These are phyloP conservation scores for Siniperca chuatsi DNA, from an alignment of 2,113 vertebrate genomes.

Conservation along the genomic window DNA sequence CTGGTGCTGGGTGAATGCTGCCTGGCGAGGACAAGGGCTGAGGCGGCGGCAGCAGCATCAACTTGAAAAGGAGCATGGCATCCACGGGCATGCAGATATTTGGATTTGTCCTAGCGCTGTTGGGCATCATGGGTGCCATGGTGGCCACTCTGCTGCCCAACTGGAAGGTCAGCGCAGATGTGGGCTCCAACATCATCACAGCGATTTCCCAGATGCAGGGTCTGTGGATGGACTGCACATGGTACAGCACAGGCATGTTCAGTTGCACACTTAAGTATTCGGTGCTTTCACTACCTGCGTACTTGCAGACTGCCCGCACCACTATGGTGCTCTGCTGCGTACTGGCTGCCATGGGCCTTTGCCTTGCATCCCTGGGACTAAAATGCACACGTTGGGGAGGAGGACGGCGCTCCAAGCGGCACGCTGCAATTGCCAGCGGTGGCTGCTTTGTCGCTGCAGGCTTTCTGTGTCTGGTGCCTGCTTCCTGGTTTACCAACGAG, in stretches of 20 bases:
- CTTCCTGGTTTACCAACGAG: slow-evolving; percentile 95
- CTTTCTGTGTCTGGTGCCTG: slow-evolving; percentile 89
- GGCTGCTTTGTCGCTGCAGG: slow-evolving; percentile 90
- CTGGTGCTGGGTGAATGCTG: slow-evolving; percentile 79
- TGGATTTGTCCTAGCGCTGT: slow-evolving; percentile 90
- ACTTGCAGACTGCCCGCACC: slow-evolving; percentile 93
- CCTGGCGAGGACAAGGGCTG: slow-evolving; percentile 68
- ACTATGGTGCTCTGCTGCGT: slow-evolving; percentile 95
- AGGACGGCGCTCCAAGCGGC: slow-evolving; percentile 87
- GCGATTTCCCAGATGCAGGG: slow-evolving; percentile 94
- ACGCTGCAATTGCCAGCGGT: slow-evolving; percentile 89
- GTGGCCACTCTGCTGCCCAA: slow-evolving; percentile 93
- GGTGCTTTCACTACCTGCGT: slow-evolving; percentile 89
- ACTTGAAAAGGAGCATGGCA: slow-evolving; percentile 85
- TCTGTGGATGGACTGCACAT: slow-evolving; percentile 98
- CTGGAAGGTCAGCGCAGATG: slow-evolving; percentile 94
- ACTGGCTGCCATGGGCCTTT: slow-evolving; percentile 90
- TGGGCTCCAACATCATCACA: slow-evolving; percentile 93
- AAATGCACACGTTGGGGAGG: slow-evolving; percentile 94
- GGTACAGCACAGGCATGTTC: slow-evolving; percentile 98
- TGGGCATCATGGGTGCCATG: slow-evolving; percentile 89
- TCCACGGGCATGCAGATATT: slow-evolving; percentile 93
- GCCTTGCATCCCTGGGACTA: slow-evolving; percentile 90
- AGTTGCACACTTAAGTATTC: slow-evolving; percentile 94
- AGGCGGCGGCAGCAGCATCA: slow-evolving; percentile 45